A percentile compares a stretch with the other conserved stretches of the same genome.
These are phyloP conservation scores for Actias luna DNA, from an alignment of 2,888 invertebrate genomes.

Conservation along the genomic window DNA sequence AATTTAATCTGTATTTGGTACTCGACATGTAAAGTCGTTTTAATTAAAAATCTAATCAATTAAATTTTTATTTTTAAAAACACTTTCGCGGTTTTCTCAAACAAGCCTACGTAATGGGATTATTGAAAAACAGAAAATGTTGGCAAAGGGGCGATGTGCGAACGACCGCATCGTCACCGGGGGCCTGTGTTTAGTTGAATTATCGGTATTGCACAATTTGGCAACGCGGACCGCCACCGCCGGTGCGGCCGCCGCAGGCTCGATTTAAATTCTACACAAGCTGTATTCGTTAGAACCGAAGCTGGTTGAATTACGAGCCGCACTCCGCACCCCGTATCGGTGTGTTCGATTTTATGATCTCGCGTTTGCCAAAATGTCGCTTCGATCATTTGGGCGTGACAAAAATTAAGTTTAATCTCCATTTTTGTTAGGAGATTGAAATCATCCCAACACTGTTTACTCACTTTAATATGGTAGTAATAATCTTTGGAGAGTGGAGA, in stretches of 20 bases:
- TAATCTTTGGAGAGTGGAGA: too few species aligned
- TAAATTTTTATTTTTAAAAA: too few species aligned
- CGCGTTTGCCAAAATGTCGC: slow-evolving; percentile 10
- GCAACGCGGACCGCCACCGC: slow-evolving; percentile 32
- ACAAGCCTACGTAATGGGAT: not conserved
- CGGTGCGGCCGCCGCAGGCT: slow-evolving; percentile 9
- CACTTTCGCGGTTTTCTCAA: too few species aligned
- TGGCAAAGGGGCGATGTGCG: not conserved
- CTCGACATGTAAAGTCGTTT: too few species aligned
- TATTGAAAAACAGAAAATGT: slow-evolving; percentile 6
- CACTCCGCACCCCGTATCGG: not conserved
- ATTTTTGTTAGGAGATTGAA: too few species aligned
- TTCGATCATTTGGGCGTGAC: not conserved
- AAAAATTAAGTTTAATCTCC: not conserved
- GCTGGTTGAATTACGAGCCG: slow-evolving; percentile 3
- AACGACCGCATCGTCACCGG: not conserved
- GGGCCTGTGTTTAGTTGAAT: slow-evolving; percentile 39
- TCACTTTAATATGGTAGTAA: too few species aligned
- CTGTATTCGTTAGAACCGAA: slow-evolving; percentile 24
- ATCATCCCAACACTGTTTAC: too few species aligned
- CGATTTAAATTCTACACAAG: slow-evolving; percentile 23
- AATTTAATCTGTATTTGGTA: too few species aligned
- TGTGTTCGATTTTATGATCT: slow-evolving; percentile 6
- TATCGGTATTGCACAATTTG: slow-evolving; percentile 54
- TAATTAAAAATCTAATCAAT: too few species aligned